phyloP scores from a whole-genome alignment of 2,113 vertebrate species.

The Nasalis larvatus region DNA sequence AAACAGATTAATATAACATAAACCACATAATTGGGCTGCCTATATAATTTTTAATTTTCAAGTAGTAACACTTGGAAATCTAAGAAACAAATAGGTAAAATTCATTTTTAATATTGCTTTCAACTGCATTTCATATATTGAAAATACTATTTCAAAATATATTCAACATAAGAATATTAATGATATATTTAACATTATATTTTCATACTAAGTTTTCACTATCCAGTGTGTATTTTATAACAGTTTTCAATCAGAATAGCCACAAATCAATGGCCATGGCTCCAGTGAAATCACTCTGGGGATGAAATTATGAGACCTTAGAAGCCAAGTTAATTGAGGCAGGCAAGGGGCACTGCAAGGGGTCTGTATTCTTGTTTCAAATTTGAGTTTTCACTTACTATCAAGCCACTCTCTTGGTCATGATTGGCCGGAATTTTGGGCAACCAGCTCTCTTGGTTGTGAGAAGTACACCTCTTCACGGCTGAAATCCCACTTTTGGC shows the following conservation, averaged over 20 bases:
- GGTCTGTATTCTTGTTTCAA: neutral
- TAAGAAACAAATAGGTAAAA: too few relatives aligned
- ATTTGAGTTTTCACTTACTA: neutral
- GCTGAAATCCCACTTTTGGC: too few relatives aligned
- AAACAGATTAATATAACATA: neutral
- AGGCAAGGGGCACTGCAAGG: too few relatives aligned
- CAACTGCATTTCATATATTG: neutral
- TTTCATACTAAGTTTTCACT: neutral
- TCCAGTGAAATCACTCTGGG: neutral
- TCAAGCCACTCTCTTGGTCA: neutral
- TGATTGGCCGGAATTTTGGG: neutral
- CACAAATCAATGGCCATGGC: neutral
- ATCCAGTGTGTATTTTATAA: neutral
- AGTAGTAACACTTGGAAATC: neutral
- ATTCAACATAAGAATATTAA: neutral
- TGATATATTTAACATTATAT: neutral
- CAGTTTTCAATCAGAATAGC: neutral
- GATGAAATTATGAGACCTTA: neutral
- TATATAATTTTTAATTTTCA: neutral
- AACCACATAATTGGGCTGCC: neutral
- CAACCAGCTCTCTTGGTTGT: neutral
- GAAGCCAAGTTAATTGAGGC: neutral
- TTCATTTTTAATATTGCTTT: neutral
- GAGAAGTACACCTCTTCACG: neutral
- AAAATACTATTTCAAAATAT: neutral